phyloP scores from a whole-genome alignment of 2,113 vertebrate genomes.

The Stigmatopora argus region DNA sequence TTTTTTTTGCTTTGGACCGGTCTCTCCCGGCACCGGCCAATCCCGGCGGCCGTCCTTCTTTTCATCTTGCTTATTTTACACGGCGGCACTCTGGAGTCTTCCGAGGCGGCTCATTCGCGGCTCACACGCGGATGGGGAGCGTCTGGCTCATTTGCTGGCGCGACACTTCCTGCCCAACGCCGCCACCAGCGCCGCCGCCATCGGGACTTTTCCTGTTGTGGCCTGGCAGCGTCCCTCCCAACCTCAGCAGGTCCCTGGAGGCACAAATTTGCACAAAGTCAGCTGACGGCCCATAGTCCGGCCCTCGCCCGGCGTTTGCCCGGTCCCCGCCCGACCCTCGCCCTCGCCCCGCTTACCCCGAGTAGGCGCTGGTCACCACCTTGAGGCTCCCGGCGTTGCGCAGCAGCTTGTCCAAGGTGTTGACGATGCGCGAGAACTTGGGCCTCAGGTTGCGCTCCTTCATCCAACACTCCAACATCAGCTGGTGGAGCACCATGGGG shows the following conservation, averaged over 20 bases:
- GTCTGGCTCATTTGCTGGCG: conserved; percentile 76
- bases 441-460: conserved; percentile 93
- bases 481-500: conserved; percentile 92
- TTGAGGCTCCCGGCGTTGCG: conserved; percentile 96
- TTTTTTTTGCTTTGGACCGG: no score
- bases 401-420: conserved; percentile 95
- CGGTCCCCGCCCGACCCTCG: no score
- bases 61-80: no score
- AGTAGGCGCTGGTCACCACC: conserved; percentile 88
- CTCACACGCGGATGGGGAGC: conserved; percentile 70
- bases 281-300: conserved; percentile 26
- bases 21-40: no score
- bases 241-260: conserved; percentile 69
- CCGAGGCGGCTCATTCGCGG: conserved; percentile 46
- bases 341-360: conserved; percentile 82
- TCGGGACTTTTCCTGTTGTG: conserved; percentile 75
- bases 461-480: conserved; percentile 99
- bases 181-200: conserved; percentile 26
- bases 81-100: conserved; percentile 34
- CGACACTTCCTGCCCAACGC: conserved; percentile 54
- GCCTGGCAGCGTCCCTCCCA: conserved; percentile 73
- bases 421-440: conserved; percentile 95
- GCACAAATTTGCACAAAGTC: conserved; percentile 42
- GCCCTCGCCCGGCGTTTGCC: no score
- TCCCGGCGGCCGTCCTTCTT: no score